phyloP scores from a whole-genome alignment of 2,113 vertebrate species.

The Rhinolophus sinicus region DNA sequence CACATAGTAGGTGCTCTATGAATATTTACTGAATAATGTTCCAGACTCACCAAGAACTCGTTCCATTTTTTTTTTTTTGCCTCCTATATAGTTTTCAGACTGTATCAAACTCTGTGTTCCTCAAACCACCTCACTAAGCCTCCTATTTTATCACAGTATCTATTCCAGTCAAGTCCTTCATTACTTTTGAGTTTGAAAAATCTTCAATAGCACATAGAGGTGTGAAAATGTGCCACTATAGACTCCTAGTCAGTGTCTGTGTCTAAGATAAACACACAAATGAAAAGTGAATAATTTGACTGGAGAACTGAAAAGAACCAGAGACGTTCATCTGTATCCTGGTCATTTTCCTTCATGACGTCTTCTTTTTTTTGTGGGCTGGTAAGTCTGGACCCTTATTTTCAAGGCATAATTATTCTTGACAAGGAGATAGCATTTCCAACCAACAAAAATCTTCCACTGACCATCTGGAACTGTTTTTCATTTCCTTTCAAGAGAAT shows the following conservation, averaged over 20 bases:
- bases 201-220: not conserved
- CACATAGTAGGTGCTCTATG: not conserved
- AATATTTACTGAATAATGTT: not conserved
- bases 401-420: not conserved
- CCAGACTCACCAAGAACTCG: not conserved
- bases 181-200: not conserved
- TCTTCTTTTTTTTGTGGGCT: not conserved
- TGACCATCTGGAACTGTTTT: conserved; percentile 61
- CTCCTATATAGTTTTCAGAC: not conserved
- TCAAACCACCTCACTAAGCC: not conserved
- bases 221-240: not conserved
- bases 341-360: not conserved
- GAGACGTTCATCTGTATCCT: not conserved
- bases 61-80: not conserved
- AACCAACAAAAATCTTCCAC: conserved; percentile 43
- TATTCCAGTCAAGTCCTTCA: not conserved
- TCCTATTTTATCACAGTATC: not conserved
- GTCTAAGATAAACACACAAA: not conserved
- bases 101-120: not conserved
- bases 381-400: not conserved
- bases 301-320: not conserved
- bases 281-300: not conserved
- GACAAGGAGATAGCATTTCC: not conserved
- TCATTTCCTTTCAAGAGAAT: conserved; percentile 64
- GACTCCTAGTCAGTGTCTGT: not conserved